Conservation (phyloP, 2,888 invertebrate species). For the Tipula unca region DNA sequence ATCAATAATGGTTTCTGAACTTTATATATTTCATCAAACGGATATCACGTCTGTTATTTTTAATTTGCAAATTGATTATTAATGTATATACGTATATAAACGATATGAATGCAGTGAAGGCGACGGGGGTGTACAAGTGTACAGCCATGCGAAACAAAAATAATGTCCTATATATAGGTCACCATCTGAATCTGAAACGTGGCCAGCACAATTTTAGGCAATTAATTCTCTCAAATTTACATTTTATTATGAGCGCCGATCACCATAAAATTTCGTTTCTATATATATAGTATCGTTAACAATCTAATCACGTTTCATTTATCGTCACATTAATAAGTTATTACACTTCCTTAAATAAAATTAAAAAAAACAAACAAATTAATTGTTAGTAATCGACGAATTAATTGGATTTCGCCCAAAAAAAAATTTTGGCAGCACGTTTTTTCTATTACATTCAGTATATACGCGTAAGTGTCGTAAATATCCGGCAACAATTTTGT, state of each 20-base stretch:
- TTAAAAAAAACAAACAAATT: background rate
- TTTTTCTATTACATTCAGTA: background rate
- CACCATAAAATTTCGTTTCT: background rate
- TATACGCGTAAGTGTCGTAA: background rate
- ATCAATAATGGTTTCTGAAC: too few relatives aligned
- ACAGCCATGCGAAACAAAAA: too few relatives aligned
- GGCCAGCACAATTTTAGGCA: background rate
- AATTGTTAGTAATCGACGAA: background rate
- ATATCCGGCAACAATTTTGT: background rate
- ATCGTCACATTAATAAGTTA: background rate
- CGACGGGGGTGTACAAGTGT: background rate
- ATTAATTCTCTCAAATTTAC: background rate
- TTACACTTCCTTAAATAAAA: background rate
- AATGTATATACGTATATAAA: background rate
- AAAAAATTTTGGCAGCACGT: too few relatives aligned
- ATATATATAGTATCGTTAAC: background rate
- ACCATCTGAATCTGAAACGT: background rate
- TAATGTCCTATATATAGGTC: too few relatives aligned
- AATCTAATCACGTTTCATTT: background rate
- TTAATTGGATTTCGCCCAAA: background rate
- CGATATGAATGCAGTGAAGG: background rate
- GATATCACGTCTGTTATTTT: background rate
- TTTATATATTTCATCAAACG: background rate
- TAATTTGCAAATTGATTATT: background rate
- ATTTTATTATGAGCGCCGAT: background rate